Evolutionary conservation across 1,140 invertebrate genomes (phyloP).

Genomic region (Drosophila obscura): DNA sequence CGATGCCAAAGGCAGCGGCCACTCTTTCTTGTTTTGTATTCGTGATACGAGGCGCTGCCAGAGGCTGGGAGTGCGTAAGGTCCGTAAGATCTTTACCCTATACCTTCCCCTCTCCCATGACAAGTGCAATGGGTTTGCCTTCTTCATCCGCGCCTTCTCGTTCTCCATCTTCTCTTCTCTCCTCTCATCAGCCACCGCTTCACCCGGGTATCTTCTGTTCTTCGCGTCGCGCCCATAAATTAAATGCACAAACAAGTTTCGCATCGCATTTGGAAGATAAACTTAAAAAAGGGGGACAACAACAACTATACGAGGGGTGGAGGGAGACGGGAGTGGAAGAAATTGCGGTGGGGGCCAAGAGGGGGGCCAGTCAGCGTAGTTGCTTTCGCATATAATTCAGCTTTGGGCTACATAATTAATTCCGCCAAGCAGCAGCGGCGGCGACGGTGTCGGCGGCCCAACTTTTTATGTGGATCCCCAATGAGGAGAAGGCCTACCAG

Average conservation of each 20-base stretch:
- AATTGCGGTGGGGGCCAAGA: constrained; percentile 2
- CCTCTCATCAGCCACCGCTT: constrained; percentile 23
- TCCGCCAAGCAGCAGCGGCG: constrained; percentile 60
- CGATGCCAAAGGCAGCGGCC: too few relatives aligned
- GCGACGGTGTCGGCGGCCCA: constrained; percentile 37
- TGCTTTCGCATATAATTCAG: constrained; percentile 82
- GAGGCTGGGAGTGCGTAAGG: constrained; percentile 45
- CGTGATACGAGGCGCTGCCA: constrained; percentile 45
- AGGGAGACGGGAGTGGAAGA: not conserved
- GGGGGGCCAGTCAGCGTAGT: constrained; percentile 34
- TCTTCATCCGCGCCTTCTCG: constrained; percentile 33
- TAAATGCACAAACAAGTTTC: constrained; percentile 81
- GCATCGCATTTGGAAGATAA: constrained; percentile 68
- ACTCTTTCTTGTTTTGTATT: constrained; percentile 32
- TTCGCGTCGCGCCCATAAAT: constrained; percentile 77
- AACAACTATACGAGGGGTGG: constrained; percentile 13
- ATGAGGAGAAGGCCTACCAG: constrained; percentile 32
- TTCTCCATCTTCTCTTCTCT: constrained; percentile 24
- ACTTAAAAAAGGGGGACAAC: constrained; percentile 64
- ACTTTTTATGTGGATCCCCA: constrained; percentile 53
- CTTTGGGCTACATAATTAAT: constrained; percentile 82
- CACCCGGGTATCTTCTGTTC: constrained; percentile 52
- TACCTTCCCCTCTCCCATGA: constrained; percentile 22
- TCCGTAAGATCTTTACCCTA: constrained; percentile 6
- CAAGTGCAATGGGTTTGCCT: constrained; percentile 74